Evolutionary conservation across 1,140 invertebrate genomes (phyloP), one percentile per base, ranked within the genome.

Genomic region (Atta cephalotes): DNA sequence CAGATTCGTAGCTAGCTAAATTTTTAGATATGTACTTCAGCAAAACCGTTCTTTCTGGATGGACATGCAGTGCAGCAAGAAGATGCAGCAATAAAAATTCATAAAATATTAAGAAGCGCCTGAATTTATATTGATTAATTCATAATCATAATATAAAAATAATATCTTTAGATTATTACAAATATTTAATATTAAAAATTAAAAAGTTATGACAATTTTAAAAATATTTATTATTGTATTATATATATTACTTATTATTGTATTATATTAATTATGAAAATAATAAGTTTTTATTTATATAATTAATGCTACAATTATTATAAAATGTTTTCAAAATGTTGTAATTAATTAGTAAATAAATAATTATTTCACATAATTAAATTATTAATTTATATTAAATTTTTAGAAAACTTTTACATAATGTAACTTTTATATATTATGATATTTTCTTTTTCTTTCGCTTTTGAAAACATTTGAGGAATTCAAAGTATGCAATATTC

Each of bases 321-420:
- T 45, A 6, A 49, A 14, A 70, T 10, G 39, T n/a, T 68, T 35
- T 68, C 10, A 35, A 65, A n/a, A n/a, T n/a, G 21, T 21, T 21
- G 21, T 21, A 35, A 31, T 63, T 65, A 39, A 62, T 62, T 62
- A 14, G 3, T 16, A 62, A 62, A 62, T 62, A 28, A 28, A 28
- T 62, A 28, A 28, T 62, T 62, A 16, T 28, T 62, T 14, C 5
- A 62, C 28, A 14, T 28, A 28, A 62, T 12, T 39, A 39, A 65
- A 35, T 65, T 66, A 66, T 71, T 51, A 53, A 53, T 71, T 71
- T 10, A 53, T 49, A 21, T 0, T 39, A 70, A 9, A 49, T 70
- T n/a, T 68, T 45, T 16, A 70, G n/a, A 70, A 49, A 49, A 70
- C 3, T 18, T 56, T 31, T 51, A 2, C 1, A 51, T 12, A 56